These are phyloP conservation scores for Oligia strigilis DNA, from an alignment of 2,888 invertebrate species.

Conservation along the genomic window DNA sequence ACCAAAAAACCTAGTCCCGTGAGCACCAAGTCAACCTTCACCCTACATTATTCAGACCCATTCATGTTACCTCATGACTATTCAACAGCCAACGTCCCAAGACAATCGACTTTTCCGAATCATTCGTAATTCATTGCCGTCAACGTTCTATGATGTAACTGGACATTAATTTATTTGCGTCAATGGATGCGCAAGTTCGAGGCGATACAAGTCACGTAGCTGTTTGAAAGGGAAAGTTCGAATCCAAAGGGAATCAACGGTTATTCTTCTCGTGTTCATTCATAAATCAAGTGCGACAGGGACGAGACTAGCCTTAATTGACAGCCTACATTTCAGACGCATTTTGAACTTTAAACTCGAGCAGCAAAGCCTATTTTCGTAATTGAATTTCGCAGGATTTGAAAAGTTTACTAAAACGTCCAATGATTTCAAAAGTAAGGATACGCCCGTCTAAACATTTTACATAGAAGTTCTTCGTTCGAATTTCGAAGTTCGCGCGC, in stretches of 20 bases:
- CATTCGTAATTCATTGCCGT: conserved; percentile 66
- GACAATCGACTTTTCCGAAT: conserved; percentile 64
- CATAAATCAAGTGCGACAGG: conserved; percentile 73
- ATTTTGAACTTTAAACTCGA: conserved; percentile 59
- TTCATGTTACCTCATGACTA: conserved; percentile 74
- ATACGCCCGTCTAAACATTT: too few relatives aligned
- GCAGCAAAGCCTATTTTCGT: conserved; percentile 53
- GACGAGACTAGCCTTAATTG: conserved; percentile 66
- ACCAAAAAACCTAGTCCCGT: conserved; percentile 57
- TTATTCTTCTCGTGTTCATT: conserved; percentile 75
- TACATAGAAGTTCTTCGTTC: too few relatives aligned
- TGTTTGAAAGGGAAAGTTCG: conserved; percentile 76
- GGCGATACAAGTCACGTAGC: conserved; percentile 70
- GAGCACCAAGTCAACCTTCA: conserved; percentile 62
- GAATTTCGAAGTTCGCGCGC: too few relatives aligned
- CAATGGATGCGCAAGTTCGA: conserved; percentile 65
- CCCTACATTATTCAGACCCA: conserved; percentile 66
- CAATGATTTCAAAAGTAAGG: too few relatives aligned
- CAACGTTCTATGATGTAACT: conserved; percentile 60
- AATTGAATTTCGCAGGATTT: conserved; percentile 24
- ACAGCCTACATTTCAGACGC: conserved; percentile 29
- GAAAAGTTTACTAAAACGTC: conserved; percentile 52
- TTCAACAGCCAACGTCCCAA: conserved; percentile 69
- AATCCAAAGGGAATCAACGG: conserved; percentile 71
- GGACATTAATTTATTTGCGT: conserved; percentile 64